Conservation (phyloP, 2,888 invertebrate species). For the Aleiodes leptofemur region DNA sequence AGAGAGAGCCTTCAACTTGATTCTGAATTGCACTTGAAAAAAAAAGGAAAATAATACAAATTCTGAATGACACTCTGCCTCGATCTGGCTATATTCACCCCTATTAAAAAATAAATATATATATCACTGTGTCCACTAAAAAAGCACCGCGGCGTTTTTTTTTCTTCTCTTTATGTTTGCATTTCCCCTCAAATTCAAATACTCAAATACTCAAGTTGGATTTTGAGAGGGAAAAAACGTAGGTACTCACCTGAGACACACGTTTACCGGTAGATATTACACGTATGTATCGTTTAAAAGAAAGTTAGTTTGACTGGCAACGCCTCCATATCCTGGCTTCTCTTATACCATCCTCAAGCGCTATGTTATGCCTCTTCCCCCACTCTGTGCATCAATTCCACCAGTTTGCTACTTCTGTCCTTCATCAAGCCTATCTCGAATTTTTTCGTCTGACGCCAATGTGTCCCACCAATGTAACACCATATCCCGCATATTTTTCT, state of each 20-base stretch:
- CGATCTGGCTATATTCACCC: background rate
- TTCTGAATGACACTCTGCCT: slow-evolving; percentile 15
- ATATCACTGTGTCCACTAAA: background rate
- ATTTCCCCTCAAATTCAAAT: background rate
- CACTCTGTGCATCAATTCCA: slow-evolving; percentile 31
- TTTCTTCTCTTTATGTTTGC: too few relatives aligned
- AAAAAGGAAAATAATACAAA: slow-evolving; percentile 30
- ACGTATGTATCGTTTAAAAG: slow-evolving; percentile 65
- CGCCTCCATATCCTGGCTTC: slow-evolving; percentile 73
- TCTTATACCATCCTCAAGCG: slow-evolving; percentile 71
- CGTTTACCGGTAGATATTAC: slow-evolving; percentile 49
- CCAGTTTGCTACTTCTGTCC: slow-evolving; percentile 52
- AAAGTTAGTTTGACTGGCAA: slow-evolving; percentile 74
- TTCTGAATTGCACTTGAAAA: slow-evolving; percentile 45
- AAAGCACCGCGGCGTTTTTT: background rate
- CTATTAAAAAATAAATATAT: slow-evolving; percentile 28
- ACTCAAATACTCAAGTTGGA: slow-evolving; percentile 12
- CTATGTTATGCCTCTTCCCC: slow-evolving; percentile 54
- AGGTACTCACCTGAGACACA: slow-evolving; percentile 59
- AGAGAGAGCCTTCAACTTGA: slow-evolving; percentile 59
- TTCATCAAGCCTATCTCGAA: slow-evolving; percentile 53
- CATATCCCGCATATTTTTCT: slow-evolving; percentile 32
- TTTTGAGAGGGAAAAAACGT: background rate
- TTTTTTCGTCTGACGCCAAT: slow-evolving; percentile 37
- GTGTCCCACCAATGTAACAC: slow-evolving; percentile 15